These are phyloP conservation scores for Nannospalax galili DNA, from an alignment of 2,113 vertebrate genomes.

Conservation along the genomic window DNA sequence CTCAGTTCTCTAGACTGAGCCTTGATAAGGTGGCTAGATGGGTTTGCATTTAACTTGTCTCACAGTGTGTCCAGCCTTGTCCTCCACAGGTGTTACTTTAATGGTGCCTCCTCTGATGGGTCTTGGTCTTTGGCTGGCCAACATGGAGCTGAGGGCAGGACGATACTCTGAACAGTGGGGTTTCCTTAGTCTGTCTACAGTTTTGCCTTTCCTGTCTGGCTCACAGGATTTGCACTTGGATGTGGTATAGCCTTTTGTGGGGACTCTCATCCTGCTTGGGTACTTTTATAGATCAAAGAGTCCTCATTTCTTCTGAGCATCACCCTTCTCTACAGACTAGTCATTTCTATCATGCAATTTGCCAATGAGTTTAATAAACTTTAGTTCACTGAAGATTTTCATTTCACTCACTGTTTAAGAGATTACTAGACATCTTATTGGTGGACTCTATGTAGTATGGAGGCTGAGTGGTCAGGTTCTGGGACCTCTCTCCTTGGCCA, in stretches of 20 bases:
- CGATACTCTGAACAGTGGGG: fast-evolving
- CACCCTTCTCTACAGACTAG: too few species aligned
- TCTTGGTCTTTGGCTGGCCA: too few species aligned
- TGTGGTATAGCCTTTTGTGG: too few species aligned
- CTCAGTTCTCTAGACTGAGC: background rate
- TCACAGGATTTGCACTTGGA: background rate
- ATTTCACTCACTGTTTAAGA: background rate
- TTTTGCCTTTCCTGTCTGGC: background rate
- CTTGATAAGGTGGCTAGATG: background rate
- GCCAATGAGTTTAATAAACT: background rate
- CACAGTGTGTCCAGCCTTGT: background rate
- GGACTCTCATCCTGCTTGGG: background rate
- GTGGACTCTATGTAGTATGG: background rate
- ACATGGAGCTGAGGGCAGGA: background rate
- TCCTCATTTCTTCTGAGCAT: background rate
- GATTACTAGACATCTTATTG: background rate
- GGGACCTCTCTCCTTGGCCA: background rate
- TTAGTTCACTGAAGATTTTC: background rate
- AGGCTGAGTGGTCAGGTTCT: background rate
- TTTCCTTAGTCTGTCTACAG: background rate
- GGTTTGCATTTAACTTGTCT: background rate
- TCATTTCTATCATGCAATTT: background rate
- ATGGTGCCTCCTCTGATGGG: background rate
- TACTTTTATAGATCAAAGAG: background rate
- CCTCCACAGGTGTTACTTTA: background rate